Percentiles rank a stretch among this genome's conserved stretches.
Evolutionary conservation across 2,888 invertebrate species (phyloP).

Genomic region (Sinelater perroti): DNA sequence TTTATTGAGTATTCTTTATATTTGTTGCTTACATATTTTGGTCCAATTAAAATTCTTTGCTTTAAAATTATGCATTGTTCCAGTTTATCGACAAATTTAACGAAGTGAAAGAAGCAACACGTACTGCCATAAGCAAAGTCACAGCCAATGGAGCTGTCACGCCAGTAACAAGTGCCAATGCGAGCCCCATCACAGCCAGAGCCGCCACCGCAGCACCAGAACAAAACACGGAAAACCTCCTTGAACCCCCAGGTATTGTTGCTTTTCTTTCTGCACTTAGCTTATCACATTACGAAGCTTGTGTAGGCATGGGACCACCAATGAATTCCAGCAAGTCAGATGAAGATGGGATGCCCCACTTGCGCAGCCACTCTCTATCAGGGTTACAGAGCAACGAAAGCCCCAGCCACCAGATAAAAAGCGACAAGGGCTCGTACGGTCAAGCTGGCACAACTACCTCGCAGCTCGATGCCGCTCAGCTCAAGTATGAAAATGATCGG

Average conservation of each 20-base stretch:
- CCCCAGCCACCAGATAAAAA: constrained; percentile 69
- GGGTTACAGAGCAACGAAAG: constrained; percentile 69
- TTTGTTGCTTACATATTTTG: too few relatives aligned
- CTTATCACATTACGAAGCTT: not conserved
- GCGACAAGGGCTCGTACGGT: constrained; percentile 53
- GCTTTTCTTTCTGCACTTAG: constrained; percentile 28
- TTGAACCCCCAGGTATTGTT: constrained; percentile 61
- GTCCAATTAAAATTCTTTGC: too few relatives aligned
- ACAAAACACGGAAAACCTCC: constrained; percentile 58
- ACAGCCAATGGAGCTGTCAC: constrained; percentile 76
- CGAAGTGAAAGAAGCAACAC: constrained; percentile 96
- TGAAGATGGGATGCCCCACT: constrained; percentile 64
- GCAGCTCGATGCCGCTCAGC: constrained; percentile 78
- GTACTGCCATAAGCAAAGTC: constrained; percentile 73
- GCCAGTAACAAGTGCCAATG: constrained; percentile 87
- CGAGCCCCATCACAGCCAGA: constrained; percentile 81
- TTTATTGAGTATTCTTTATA: too few relatives aligned
- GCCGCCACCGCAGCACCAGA: constrained; percentile 66
- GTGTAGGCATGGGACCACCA: constrained; percentile 15
- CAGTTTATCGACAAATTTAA: constrained; percentile 98
- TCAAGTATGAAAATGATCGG: constrained; percentile 96
- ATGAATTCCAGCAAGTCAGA: constrained; percentile 48
- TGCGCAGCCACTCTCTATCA: constrained; percentile 69
- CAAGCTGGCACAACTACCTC: constrained; percentile 40
- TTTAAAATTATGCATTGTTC: too few relatives aligned